phyloP scores from a whole-genome alignment of 2,113 vertebrate species.

The Sturnus vulgaris region DNA sequence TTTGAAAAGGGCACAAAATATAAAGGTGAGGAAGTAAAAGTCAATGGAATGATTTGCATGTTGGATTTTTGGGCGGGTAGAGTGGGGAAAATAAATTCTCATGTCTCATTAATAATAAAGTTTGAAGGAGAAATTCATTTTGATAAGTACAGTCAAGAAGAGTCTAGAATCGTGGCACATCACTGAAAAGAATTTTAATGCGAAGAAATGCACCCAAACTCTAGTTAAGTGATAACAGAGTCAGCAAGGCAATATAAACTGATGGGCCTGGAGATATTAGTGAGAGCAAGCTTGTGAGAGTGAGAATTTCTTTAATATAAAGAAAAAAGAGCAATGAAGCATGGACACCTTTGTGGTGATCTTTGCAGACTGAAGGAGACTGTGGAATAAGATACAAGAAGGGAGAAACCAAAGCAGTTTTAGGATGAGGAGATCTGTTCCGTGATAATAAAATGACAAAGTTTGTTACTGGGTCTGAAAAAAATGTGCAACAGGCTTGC shows the following conservation, averaged over 20 bases:
- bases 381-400: neutral
- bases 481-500: neutral
- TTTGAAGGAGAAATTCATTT: neutral
- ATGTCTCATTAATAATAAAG: neutral
- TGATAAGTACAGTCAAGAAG: neutral
- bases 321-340: neutral
- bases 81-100: neutral
- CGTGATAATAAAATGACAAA: neutral
- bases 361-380: neutral
- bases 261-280: neutral
- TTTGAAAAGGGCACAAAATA: neutral
- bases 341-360: neutral
- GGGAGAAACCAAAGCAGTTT: neutral
- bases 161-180: neutral
- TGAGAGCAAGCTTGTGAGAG: neutral
- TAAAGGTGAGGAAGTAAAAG: neutral
- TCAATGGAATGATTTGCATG: neutral
- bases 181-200: neutral
- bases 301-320: neutral
- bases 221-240: neutral
- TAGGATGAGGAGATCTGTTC: neutral
- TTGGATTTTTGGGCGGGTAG: rapidly evolving
- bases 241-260: neutral
- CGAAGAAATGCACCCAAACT: neutral
- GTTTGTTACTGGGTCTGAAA: neutral